phyloP scores from a whole-genome alignment of 2,888 invertebrate species.

The Anthrax anthrax region DNA sequence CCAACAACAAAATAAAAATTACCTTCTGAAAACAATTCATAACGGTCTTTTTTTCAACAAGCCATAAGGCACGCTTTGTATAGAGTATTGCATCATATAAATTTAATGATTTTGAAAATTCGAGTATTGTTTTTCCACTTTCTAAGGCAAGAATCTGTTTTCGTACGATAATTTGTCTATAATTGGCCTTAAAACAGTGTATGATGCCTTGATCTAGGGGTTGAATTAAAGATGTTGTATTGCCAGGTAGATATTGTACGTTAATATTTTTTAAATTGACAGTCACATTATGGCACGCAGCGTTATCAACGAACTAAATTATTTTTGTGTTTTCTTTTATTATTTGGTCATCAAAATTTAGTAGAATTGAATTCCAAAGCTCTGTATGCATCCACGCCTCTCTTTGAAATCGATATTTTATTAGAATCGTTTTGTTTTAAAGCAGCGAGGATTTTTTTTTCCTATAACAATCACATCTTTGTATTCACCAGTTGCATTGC shows the following conservation, averaged over 20 bases:
- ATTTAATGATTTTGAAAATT: slow-evolving; percentile 10
- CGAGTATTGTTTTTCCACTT: slow-evolving; percentile 6
- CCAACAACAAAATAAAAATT: neutral
- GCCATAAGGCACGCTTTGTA: slow-evolving; percentile 10
- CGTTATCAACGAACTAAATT: slow-evolving; percentile 12
- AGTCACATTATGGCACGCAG: slow-evolving; percentile 11
- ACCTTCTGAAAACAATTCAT: slow-evolving; percentile 11
- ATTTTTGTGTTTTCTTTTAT: slow-evolving; percentile 3
- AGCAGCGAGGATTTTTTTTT: too few relatives aligned
- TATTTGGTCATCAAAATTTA: too few relatives aligned
- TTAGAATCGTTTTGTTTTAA: too few relatives aligned
- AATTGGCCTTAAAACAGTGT: slow-evolving; percentile 10
- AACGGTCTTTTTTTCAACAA: slow-evolving; percentile 9
- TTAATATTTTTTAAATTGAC: slow-evolving; percentile 8
- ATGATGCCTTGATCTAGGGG: slow-evolving; percentile 13
- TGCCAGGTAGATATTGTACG: slow-evolving; percentile 11
- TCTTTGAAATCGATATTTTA: too few relatives aligned
- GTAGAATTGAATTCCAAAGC: too few relatives aligned
- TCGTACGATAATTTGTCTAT: slow-evolving; percentile 10
- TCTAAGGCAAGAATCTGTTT: slow-evolving; percentile 11
- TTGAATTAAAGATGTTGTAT: slow-evolving; percentile 10
- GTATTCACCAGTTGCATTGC: too few relatives aligned
- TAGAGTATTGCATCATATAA: slow-evolving; percentile 8
- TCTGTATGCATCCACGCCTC: too few relatives aligned
- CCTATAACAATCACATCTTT: too few relatives aligned